A percentile compares a stretch with the other conserved stretches of the same genome.
Conservation (phyloP, 2,113 vertebrate genomes). For the Amia ocellicauda region DNA sequence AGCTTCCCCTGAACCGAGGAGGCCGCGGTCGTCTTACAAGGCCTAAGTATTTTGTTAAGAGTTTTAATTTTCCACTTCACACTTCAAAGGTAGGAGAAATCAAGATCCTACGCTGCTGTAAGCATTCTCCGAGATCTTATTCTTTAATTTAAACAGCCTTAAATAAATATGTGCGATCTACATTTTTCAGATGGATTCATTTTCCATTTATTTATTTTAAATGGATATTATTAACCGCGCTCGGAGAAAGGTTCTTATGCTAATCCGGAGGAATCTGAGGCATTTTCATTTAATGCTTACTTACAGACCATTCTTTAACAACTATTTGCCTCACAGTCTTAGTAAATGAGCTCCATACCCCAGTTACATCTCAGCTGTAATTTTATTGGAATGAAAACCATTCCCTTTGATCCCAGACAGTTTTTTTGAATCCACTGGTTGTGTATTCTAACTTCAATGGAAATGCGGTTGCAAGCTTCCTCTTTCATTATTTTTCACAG, state of each 20-base stretch:
- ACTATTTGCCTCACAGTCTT: slow-evolving; percentile 73
- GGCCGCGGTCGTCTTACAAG: too few species aligned
- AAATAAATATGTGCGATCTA: slow-evolving; percentile 65
- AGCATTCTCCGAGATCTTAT: slow-evolving; percentile 54
- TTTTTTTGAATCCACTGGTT: slow-evolving; percentile 86
- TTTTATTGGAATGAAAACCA: slow-evolving; percentile 76
- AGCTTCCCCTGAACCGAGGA: too few species aligned
- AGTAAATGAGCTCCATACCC: slow-evolving; percentile 76
- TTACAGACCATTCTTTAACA: slow-evolving; percentile 66
- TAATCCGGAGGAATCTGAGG: slow-evolving; percentile 72
- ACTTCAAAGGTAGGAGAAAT: slow-evolving; percentile 61
- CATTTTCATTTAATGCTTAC: slow-evolving; percentile 69
- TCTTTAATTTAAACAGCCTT: slow-evolving; percentile 56
- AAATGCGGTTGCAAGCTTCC: slow-evolving; percentile 78
- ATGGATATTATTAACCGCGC: slow-evolving; percentile 69
- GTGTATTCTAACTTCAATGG: slow-evolving; percentile 90
- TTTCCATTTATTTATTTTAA: slow-evolving; percentile 65
- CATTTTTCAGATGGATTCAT: slow-evolving; percentile 60
- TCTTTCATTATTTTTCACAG: slow-evolving; percentile 90
- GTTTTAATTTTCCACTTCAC: slow-evolving; percentile 60
- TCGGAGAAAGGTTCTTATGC: slow-evolving; percentile 69
- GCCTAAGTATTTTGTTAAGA: slow-evolving; percentile 62
- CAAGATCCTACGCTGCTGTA: slow-evolving; percentile 56
- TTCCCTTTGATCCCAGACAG: slow-evolving; percentile 86
- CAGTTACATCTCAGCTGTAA: slow-evolving; percentile 66